phyloP scores from a whole-genome alignment of 1,140 invertebrate species.

The Macrosteles quadrilineatus region DNA sequence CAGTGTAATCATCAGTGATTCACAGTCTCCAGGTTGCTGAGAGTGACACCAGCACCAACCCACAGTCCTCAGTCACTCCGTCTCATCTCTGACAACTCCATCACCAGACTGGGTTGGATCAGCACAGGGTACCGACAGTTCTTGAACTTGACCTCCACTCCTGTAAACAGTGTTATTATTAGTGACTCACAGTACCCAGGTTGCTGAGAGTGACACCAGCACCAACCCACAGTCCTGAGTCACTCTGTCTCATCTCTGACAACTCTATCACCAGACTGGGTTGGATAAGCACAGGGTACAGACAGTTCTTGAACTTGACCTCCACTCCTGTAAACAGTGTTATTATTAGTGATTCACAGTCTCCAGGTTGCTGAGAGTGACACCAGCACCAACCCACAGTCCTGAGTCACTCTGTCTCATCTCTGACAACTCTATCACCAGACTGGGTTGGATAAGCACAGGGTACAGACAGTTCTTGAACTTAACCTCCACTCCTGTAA shows the following conservation, averaged over 20 bases:
- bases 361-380: conserved; percentile 78
- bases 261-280: conserved; percentile 73
- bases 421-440: conserved; percentile 68
- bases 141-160: no score
- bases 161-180: no score
- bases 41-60: no score
- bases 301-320: conserved; percentile 84
- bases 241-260: conserved; percentile 55
- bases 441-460: conserved; percentile 73
- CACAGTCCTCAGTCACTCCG: no score
- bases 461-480: conserved; percentile 85
- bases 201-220: conserved; percentile 77
- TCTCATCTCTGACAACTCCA: no score
- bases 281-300: conserved; percentile 81
- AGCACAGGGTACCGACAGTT: no score
- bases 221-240: conserved; percentile 69
- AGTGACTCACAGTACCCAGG: no score
- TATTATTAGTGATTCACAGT: no score
- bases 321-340: conserved; percentile 64
- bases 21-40: no score
- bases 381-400: conserved; percentile 76
- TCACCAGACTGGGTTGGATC: no score
- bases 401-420: conserved; percentile 58
- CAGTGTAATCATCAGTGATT: no score
- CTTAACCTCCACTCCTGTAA: conserved; percentile 87